Conservation (phyloP, 2,113 vertebrate species). For the Sinocyclocheilus anophthalmus region DNA sequence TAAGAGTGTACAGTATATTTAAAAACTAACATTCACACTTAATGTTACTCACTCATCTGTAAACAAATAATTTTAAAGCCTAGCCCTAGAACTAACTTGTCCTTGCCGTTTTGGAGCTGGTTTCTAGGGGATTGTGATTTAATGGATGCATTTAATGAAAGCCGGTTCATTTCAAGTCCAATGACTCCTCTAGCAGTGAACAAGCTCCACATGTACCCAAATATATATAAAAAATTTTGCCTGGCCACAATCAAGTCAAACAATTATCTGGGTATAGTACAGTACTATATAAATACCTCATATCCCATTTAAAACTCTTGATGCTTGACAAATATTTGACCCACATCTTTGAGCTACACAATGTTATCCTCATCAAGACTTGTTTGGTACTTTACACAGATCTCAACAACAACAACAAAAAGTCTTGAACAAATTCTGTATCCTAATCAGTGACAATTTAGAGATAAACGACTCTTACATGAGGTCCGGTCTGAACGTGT, state of each 20-base stretch:
- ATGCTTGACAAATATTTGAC: too few species aligned
- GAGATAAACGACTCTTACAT: slow-evolving; percentile 80
- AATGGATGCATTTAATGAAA: too few species aligned
- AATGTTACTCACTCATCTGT: neutral
- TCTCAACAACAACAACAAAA: too few species aligned
- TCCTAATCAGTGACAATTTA: neutral
- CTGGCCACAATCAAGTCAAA: too few species aligned
- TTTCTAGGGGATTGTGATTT: too few species aligned
- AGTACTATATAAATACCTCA: too few species aligned
- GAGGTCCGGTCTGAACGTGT: slow-evolving; percentile 91
- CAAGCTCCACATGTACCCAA: too few species aligned
- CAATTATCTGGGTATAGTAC: too few species aligned
- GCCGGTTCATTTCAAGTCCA: too few species aligned
- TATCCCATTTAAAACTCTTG: neutral
- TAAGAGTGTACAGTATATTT: too few species aligned
- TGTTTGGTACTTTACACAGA: neutral
- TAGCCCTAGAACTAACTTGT: neutral
- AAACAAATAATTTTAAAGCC: neutral
- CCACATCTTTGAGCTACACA: neutral
- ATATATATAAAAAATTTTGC: too few species aligned
- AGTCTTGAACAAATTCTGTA: neutral
- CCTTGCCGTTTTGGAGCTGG: neutral
- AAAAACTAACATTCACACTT: neutral
- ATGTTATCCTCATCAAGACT: neutral
- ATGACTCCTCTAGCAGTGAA: too few species aligned